Conservation (phyloP, 2,113 vertebrate species). For the Peromyscus maniculatus region DNA sequence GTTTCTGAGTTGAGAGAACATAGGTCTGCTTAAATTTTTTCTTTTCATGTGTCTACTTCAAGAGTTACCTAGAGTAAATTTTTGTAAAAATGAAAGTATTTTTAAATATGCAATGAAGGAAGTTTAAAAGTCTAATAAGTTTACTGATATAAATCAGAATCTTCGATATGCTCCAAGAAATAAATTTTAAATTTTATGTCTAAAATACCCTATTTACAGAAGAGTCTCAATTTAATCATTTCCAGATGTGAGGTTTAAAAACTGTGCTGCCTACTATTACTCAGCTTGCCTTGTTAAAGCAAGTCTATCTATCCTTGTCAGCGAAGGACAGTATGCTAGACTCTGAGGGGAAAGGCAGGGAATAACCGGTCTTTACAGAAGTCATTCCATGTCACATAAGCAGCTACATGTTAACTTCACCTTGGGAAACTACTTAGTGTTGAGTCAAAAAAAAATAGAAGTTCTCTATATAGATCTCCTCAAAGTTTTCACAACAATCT, state of each 20-base stretch:
- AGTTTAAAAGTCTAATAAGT: background rate
- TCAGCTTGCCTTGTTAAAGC: background rate
- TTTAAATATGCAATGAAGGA: conserved; percentile 23
- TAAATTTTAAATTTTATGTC: conserved; percentile 25
- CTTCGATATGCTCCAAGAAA: background rate
- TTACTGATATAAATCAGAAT: background rate
- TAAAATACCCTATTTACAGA: background rate
- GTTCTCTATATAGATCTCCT: background rate
- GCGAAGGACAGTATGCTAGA: background rate
- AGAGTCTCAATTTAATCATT: background rate
- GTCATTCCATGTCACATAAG: background rate
- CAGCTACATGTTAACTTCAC: background rate
- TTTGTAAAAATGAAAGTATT: background rate
- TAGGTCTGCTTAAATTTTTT: background rate
- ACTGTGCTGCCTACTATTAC: background rate
- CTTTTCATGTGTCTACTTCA: background rate
- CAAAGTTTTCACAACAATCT: background rate
- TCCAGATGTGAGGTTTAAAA: conserved; percentile 8
- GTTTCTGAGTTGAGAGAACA: background rate
- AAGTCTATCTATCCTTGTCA: background rate
- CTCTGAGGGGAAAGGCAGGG: background rate
- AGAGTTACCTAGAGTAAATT: conserved; percentile 14
- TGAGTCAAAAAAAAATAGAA: background rate
- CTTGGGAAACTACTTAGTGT: background rate
- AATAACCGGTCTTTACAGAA: background rate